These are phyloP conservation scores for Trogon melanurus DNA, from an alignment of 2,113 vertebrate species.

Conservation along the genomic window DNA sequence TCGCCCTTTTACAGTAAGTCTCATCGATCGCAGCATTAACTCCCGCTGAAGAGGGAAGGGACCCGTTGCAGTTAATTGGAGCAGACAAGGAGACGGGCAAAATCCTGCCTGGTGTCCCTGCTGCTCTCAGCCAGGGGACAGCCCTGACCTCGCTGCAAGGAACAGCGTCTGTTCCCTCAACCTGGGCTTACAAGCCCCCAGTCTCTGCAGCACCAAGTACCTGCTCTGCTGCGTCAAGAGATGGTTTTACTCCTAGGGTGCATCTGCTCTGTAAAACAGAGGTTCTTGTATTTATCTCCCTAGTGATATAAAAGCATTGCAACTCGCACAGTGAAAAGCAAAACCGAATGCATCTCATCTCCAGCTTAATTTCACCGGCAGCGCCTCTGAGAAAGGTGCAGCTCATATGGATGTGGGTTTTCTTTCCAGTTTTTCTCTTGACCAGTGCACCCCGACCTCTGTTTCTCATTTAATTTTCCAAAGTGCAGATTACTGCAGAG, in stretches of 20 bases:
- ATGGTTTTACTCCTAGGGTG: background rate
- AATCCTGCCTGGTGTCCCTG: background rate
- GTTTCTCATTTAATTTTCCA: background rate
- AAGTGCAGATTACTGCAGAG: background rate
- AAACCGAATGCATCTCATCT: background rate
- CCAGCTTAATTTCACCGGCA: background rate
- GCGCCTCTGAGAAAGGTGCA: accelerated
- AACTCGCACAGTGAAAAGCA: background rate
- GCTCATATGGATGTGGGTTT: accelerated
- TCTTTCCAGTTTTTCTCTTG: background rate
- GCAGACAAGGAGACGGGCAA: background rate
- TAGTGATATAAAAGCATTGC: background rate
- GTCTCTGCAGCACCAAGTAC: background rate
- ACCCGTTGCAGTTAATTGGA: background rate
- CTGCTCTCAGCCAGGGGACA: background rate
- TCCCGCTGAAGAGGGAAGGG: background rate
- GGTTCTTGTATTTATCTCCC: too few relatives aligned
- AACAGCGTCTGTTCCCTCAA: background rate
- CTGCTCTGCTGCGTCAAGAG: background rate
- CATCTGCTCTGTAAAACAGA: accelerated
- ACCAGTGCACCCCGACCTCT: background rate
- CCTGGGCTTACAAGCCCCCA: background rate
- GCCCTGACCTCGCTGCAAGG: accelerated
- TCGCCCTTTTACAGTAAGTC: background rate
- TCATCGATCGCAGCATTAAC: background rate